Base-by-base conservation (phyloP, 2,113 vertebrate genomes). In the Lagopus muta region DNA sequence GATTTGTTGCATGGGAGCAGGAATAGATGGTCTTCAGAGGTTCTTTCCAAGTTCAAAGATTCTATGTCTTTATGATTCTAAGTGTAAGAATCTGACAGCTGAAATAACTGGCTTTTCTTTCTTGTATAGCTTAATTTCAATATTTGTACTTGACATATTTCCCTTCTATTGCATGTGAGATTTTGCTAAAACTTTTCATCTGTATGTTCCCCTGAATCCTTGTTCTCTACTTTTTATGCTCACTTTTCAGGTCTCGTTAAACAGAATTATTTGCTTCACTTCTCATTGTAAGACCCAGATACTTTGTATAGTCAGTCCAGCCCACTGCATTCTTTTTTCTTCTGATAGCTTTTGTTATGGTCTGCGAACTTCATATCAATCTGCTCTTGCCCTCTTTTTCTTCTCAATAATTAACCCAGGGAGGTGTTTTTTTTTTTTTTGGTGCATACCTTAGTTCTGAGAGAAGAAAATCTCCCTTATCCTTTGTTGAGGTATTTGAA, bases 111-210 rank as follows among this genome's bases (percentile, higher is more conserved):
- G 11, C 18, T 89, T 83, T 73, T 73, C 18, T 54, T 90, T 62
- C 22, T 71, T 50, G 47, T 8, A 34, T 7, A 47, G 3, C 5
- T 6, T 43, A 34, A 4, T 74, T 84, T 62, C 11, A 91, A 38
- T 13, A 27, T 13, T 48, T 62, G 17, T 74, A 50, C 65, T 78
- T 84, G n/a, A 57, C 6, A 14, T 12, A 32, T 30, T 84, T 86
- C 6, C 10, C 8, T 70, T 7, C 1, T 4, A 2, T 28, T 86
- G 16, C 19, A n/a, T 19, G 6, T 2, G 74, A 67, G 17, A 1
- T 75, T 89, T 55, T 10, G 17, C 58, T 69, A 58, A 72, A 67
- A 89, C 40, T 73, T 84, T 8, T 73, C 27, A 48, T 60, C 8
- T 22, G 54, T 30, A 25, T 54, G 3, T 79, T 70, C 28, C 40